Percentiles rank a stretch among this genome's conserved stretches.
phyloP scores from a whole-genome alignment of 1,140 invertebrate genomes.

The Drosophila tristis region DNA sequence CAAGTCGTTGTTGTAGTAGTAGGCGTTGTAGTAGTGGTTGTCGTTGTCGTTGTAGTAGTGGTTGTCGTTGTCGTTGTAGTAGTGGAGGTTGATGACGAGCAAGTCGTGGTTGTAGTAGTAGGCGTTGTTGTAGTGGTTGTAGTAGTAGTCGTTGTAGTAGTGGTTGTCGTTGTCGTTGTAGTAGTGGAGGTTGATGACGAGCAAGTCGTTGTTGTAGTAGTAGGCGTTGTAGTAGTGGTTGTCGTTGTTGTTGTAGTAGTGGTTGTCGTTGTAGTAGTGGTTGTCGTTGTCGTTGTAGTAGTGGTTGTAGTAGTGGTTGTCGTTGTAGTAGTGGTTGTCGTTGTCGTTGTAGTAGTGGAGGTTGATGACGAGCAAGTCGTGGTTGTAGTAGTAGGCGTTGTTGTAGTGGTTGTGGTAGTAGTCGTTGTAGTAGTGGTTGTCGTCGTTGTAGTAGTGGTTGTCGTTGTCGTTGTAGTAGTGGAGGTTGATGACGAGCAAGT shows the following conservation, averaged over 20 bases:
- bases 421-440: slow-evolving; percentile 14
- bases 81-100: no score
- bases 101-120: slow-evolving; percentile 8
- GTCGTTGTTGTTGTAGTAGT: slow-evolving; percentile 28
- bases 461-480: slow-evolving; percentile 7
- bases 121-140: no score
- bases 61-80: slow-evolving; percentile 20
- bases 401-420: background rate
- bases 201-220: slow-evolving; percentile 1
- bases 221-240: slow-evolving; percentile 6
- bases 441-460: slow-evolving; percentile 15
- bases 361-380: no score
- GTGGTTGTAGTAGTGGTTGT: background rate
- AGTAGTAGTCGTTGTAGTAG: slow-evolving; percentile 9
- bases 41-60: slow-evolving; percentile 16
- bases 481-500: no score
- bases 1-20: background rate
- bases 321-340: slow-evolving; percentile 1
- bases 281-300: slow-evolving; percentile 7
- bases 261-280: background rate
- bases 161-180: background rate
- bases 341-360: slow-evolving; percentile 8
- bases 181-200: no score
- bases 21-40: slow-evolving; percentile 2
- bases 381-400: background rate